Evolutionary conservation across 2,888 invertebrate species (phyloP).

Genomic region (Epistrophe grossulariae): DNA sequence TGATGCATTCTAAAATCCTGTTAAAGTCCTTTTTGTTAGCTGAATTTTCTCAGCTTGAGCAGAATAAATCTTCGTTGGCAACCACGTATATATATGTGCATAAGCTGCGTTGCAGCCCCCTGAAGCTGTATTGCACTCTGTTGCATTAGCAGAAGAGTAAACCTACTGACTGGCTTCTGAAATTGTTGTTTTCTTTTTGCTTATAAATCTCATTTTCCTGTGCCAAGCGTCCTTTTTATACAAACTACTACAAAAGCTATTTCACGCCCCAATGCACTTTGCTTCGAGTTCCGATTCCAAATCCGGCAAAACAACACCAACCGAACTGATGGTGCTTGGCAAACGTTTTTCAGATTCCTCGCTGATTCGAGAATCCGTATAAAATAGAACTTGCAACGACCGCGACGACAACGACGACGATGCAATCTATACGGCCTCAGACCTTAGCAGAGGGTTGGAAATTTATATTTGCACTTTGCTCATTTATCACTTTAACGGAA

Average conservation of each 20-base stretch:
- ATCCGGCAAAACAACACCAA: slow-evolving; percentile 39
- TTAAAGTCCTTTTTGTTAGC: not conserved
- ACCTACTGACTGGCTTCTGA: too few species aligned
- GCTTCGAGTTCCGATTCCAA: slow-evolving; percentile 38
- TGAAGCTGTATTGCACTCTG: not conserved
- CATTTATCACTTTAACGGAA: slow-evolving; percentile 72
- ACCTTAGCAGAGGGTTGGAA: slow-evolving; percentile 12
- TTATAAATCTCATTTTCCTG: not conserved
- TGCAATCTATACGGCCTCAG: not conserved
- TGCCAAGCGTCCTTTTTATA: slow-evolving; percentile 14
- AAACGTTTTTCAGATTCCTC: slow-evolving; percentile 6
- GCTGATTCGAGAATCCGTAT: not conserved
- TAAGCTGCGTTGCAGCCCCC: not conserved
- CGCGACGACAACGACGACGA: not conserved
- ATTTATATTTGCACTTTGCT: slow-evolving; percentile 66
- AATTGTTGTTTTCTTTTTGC: not conserved
- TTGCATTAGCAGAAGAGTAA: too few species aligned
- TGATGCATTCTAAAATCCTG: not conserved
- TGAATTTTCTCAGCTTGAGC: not conserved
- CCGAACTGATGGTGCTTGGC: slow-evolving; percentile 25
- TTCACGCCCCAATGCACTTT: slow-evolving; percentile 47
- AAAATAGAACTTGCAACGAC: not conserved
- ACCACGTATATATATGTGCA: not conserved
- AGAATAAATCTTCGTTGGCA: slow-evolving; percentile 5
- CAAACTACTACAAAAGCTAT: slow-evolving; percentile 28